phyloP scores from a whole-genome alignment of 2,113 vertebrate species.

The Fulmarus glacialis region DNA sequence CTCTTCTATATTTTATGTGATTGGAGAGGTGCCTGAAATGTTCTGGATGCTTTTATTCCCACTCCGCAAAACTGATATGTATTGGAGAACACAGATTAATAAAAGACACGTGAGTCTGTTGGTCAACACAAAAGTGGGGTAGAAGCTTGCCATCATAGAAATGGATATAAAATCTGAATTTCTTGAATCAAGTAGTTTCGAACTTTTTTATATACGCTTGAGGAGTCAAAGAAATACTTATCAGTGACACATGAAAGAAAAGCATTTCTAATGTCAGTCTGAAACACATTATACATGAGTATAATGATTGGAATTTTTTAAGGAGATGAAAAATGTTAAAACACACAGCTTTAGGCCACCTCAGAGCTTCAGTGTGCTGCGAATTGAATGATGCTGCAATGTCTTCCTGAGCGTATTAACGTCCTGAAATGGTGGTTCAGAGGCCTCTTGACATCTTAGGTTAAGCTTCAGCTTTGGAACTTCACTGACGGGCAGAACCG shows the following conservation, averaged over 20 bases:
- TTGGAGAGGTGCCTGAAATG: background rate
- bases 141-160: background rate
- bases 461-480: background rate
- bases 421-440: background rate
- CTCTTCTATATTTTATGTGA: background rate
- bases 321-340: background rate
- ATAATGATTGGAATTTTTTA: background rate
- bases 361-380: background rate
- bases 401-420: background rate
- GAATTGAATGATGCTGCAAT: background rate
- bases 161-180: background rate
- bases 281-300: background rate
- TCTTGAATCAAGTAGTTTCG: accelerated
- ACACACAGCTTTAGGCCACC: background rate
- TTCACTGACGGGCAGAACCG: background rate
- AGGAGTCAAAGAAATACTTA: background rate
- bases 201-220: background rate
- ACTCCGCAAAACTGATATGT: background rate
- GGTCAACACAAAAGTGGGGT: background rate
- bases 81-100: background rate
- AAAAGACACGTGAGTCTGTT: background rate
- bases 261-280: background rate
- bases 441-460: background rate
- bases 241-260: background rate
- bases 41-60: background rate